Base-by-base conservation (phyloP, 2,113 vertebrate genomes). In the Sarotherodon lohbergeri region DNA sequence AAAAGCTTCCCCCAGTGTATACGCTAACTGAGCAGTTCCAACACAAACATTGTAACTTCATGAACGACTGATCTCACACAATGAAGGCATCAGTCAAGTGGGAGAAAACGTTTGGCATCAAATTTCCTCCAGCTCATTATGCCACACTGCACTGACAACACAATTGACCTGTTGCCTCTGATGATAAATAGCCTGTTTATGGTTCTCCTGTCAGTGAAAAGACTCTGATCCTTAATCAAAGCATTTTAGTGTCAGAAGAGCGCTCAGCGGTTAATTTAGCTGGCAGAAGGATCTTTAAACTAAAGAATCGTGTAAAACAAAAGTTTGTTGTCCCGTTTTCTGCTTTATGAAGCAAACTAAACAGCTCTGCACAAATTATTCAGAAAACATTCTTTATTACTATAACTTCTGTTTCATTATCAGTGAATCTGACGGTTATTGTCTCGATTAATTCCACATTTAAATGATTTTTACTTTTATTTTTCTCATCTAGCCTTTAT, bases 151-250 rank as follows among this genome's bases (percentile, higher is more conserved):
- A 85, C 55, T 86, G 87, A 90, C 89, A 93, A 90, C 91, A 88
- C 84, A 86, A 84, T 39, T 91, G 88, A 93, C 91, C 88, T 86
- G 91, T 88, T 89, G 88, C 73, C 76, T 73, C 39, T 9, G 82
- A 80, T 76, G 90, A 90, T 89, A 88, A 93, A 94, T 83, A 81
- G 68, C 41, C 68, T 84, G 84, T 90, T 93, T 86, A 76, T 88
- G 29, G 39, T 57, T 10, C 27, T 78, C 17, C 17, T 56, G 57
- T 84, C 80, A 81, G 50, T 61, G 41, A 80, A 90, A 81, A 81
- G 19, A 79, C 46, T 80, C 50, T 76, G 41, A 82, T 86, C 61
- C 16, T 82, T 68, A 79, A 89, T 90, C 80, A 90, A 22, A 61
- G 36, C 80, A 34, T 87, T 81, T 89, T 50, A 66, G 61, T 34